Percentiles rank a stretch among this genome's conserved stretches.
phyloP scores from a whole-genome alignment of 1,140 invertebrate genomes.

The Dreissena rostriformis region DNA sequence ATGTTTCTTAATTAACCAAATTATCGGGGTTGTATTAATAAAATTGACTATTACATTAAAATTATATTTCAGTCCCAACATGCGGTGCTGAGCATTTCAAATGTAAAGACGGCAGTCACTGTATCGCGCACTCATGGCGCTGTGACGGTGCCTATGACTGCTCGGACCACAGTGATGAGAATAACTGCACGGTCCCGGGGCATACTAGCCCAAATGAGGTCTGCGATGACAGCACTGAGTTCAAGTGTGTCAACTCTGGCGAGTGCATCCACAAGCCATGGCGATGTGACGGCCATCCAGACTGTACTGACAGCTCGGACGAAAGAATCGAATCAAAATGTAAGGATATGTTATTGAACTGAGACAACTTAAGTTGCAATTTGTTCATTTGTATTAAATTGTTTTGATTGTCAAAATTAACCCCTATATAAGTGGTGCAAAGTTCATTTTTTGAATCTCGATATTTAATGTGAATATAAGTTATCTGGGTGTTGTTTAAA shows the following conservation, averaged over 20 bases:
- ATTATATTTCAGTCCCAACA: not conserved
- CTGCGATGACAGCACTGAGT: conserved; percentile 44
- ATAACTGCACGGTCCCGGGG: conserved; percentile 23
- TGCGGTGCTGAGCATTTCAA: conserved; percentile 17
- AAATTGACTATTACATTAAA: no score
- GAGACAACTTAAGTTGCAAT: no score
- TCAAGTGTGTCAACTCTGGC: conserved; percentile 39
- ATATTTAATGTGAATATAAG: not conserved
- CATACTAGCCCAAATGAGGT: not conserved
- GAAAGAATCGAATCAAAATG: conserved; percentile 77
- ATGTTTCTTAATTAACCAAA: no score
- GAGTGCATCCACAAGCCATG: conserved; percentile 95
- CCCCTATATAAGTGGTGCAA: no score
- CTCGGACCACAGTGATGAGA: conserved; percentile 68
- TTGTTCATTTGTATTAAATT: not conserved
- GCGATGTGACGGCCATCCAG: conserved; percentile 82
- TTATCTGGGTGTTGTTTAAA: not conserved
- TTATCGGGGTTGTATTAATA: no score
- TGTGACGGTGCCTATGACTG: conserved; percentile 71
- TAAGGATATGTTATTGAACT: not conserved
- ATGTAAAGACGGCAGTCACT: conserved; percentile 33
- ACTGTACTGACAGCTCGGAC: conserved; percentile 84
- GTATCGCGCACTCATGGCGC: conserved; percentile 51
- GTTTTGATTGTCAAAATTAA: no score
- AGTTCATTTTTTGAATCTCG: no score